Evolutionary conservation across 2,797 vertebrate genomes (phyloP), one percentile per base, ranked within the genome.

Genomic region (Tiaroga cobitis): DNA sequence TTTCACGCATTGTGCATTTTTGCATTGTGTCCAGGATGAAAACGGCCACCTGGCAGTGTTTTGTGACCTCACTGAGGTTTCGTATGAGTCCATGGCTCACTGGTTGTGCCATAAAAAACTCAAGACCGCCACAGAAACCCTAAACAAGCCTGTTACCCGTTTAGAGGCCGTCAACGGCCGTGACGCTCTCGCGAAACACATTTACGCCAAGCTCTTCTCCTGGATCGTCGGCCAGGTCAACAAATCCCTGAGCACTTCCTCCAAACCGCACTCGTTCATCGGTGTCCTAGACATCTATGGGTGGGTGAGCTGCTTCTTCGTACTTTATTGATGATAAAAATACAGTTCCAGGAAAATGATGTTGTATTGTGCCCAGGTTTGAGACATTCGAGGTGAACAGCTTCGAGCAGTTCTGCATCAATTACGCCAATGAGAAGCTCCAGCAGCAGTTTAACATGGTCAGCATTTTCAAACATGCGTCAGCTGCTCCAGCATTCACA

Each of bases 401-500:
- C 93, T 99, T 99, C 94, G 98, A 99, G 90, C 98, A 99, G 90
- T 99, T 99, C 93, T 99, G 98, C 92, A 99, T 99, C 90, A 99
- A 99, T 91, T 99, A 99, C 80, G 98, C 98, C 92, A 99, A 99
- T 9, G 98, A 99, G 92, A 99, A 99, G 85, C 97, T 99, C 83
- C 98, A 99, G 89, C 98, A 99, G 80, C 98, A 99, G 92, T 99
- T 99, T 93, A 99, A 99, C 92, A 94, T 97, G 97, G 98, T 99
- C 91, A 93, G 95, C 93, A 1, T 29, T 74, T 63, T 63, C 21
- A 79, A 24, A 84, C 43, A 8, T 63, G 15, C 39, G 68, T 41
- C 37, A 73, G 68, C 72, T 69, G 29, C 46, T 54, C 8, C 51
- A 41, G 34, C 26, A 24, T 63, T 78, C 74, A 81, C 39, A 0